Conservation (phyloP, 35 echinoderm and acorn worm species). For the Strongylocentrotus purpuratus region DNA sequence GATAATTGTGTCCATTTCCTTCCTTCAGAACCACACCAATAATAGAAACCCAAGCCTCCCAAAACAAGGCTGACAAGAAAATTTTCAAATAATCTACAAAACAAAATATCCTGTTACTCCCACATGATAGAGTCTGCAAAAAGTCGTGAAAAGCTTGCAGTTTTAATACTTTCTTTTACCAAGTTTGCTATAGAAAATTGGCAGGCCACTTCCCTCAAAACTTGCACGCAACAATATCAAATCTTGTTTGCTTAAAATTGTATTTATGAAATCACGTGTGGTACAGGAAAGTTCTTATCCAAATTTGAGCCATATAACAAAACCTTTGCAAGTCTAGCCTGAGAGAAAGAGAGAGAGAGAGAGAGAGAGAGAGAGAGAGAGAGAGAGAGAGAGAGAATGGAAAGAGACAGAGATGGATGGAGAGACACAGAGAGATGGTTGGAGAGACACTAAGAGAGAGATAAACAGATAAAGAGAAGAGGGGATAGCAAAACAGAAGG, state of each 20-base stretch:
- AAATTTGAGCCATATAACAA: not conserved
- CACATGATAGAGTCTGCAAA: not conserved
- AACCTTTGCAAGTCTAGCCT: not conserved
- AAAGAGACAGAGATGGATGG: no score
- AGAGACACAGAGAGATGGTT: no score
- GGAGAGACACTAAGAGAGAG: no score
- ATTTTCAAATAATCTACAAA: not conserved
- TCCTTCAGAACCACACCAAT: not conserved
- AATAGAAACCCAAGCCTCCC: not conserved
- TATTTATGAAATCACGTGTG: not conserved
- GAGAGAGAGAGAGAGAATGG: no score
- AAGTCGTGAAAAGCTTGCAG: not conserved
- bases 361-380: no score
- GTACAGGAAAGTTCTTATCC: not conserved
- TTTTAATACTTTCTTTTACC: not conserved
- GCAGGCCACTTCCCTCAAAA: not conserved
- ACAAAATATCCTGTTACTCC: conserved; percentile 1
- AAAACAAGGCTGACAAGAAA: not conserved
- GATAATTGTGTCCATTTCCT: not conserved
- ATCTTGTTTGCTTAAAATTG: not conserved
- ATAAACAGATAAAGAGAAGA: no score
- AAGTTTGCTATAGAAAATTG: not conserved
- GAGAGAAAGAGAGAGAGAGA: not conserved
- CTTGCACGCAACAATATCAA: not conserved
- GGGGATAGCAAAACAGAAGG: no score